Evolutionary conservation across 2,797 vertebrate species (phyloP), one percentile per base, ranked within the genome.

Genomic region (Heteromormyrus szaboi): DNA sequence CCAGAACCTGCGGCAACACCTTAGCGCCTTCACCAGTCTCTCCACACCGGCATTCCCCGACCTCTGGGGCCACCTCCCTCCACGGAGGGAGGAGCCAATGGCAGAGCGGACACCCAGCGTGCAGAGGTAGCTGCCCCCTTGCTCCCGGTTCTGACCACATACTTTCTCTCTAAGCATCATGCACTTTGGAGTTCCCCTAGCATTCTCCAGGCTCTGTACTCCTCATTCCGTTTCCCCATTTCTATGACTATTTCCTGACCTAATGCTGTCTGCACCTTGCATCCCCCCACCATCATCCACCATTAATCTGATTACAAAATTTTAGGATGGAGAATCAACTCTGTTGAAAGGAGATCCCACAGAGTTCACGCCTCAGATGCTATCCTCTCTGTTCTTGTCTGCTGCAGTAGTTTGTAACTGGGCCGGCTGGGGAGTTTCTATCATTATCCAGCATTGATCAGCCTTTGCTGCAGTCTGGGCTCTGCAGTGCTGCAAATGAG

Each of bases 31-130:
- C 88, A 93, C 96, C n/a, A 94, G 92, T 37, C 98, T 96, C 94
- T 95, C 92, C 88, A 93, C 94, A 9, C 65, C 97, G 92, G 97
- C 97, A 14, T 97, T 99, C 91, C 97, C 98, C 0, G 98, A 99
- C 92, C 96, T 98, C 91, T 98, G 98, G 98, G 98, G 98, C 29
- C 97, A 99, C 84, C 90, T 94, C n/a, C 92, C 97, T 4, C 93
- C 93, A 22, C 85, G 79, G 5, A 86, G 89, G 90, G 84, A 90
- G 76, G 96, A 97, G 84, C 90, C 95, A 6, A 93, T 97, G 94
- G 33, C 95, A 88, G 92, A 93, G 54, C 96, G 95, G 90, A 95
- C 91, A 89, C 89, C 90, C 1, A 95, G 95, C 46, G 68, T 96
- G 76, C 97, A 97, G 91, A 97, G 96, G 97, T 97, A 93, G 1